These are phyloP conservation scores for Drosophila mulleri DNA, from an alignment of 2,888 invertebrate species.

Conservation along the genomic window DNA sequence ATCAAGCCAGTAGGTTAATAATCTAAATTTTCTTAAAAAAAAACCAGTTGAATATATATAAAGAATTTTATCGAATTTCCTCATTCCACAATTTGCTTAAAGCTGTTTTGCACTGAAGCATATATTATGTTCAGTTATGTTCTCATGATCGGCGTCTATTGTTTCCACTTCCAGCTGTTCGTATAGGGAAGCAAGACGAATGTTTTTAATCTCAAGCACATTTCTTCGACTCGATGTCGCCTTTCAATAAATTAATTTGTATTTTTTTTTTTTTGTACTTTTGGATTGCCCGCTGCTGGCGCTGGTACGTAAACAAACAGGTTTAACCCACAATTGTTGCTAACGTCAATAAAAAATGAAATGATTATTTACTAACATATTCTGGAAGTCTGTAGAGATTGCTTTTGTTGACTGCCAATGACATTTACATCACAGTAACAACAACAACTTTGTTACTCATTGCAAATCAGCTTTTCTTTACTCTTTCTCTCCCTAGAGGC, in stretches of 20 bases:
- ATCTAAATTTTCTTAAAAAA: not conserved
- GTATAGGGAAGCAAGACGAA: slow-evolving; percentile 20
- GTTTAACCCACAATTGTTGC: slow-evolving; percentile 55
- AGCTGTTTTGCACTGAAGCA: slow-evolving; percentile 6
- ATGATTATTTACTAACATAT: slow-evolving; percentile 40
- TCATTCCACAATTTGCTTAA: not conserved
- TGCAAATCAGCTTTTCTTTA: slow-evolving; percentile 6
- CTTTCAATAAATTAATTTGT: slow-evolving; percentile 28
- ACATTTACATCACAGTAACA: slow-evolving; percentile 46
- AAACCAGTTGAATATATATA: not conserved
- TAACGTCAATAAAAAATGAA: slow-evolving; percentile 42
- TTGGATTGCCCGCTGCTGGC: slow-evolving; percentile 7
- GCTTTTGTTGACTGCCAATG: slow-evolving; percentile 47
- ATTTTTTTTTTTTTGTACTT: slow-evolving; percentile 19
- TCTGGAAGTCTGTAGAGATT: slow-evolving; percentile 38
- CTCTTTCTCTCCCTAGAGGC: not conserved
- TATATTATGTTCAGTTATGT: slow-evolving; percentile 15
- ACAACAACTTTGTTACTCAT: slow-evolving; percentile 46
- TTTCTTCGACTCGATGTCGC: slow-evolving; percentile 23
- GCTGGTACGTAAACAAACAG: slow-evolving; percentile 46
- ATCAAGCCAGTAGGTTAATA: not conserved
- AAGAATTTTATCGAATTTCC: not conserved
- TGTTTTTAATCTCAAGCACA: slow-evolving; percentile 8
- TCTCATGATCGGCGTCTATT: not conserved
- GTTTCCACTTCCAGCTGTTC: slow-evolving; percentile 11